A percentile compares a stretch with the other conserved stretches of the same genome.
Conservation (phyloP, 1,140 invertebrate species). For the Galleria mellonella region DNA sequence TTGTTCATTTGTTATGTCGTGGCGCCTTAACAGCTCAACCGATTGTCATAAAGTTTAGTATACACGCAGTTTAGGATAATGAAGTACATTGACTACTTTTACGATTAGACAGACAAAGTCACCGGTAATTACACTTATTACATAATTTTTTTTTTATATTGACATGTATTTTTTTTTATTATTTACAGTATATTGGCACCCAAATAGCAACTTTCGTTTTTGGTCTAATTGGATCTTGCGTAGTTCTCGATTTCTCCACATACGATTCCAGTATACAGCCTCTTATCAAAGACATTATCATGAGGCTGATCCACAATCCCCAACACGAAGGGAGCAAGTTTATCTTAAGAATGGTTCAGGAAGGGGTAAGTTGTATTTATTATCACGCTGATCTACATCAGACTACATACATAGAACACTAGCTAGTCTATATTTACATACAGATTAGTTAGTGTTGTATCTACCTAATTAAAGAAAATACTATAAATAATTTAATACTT, state of each 20-base stretch:
- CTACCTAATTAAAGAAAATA: no score
- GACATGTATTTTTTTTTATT: conserved; percentile 1
- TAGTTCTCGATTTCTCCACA: conserved; percentile 86
- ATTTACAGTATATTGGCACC: conserved; percentile 80
- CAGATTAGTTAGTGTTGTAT: no score
- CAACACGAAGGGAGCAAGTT: conserved; percentile 77
- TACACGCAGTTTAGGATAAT: no score
- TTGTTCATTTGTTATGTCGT: no score
- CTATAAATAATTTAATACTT: no score
- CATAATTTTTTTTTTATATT: background rate
- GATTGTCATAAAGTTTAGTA: no score
- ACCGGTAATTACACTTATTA: background rate
- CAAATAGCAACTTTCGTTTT: conserved; percentile 82
- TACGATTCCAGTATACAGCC: conserved; percentile 86
- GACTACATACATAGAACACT: no score
- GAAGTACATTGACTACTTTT: no score
- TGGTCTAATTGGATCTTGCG: conserved; percentile 83
- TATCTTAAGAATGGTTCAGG: conserved; percentile 86
- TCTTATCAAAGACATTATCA: conserved; percentile 80
- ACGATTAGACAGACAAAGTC: no score
- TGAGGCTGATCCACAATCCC: conserved; percentile 82
- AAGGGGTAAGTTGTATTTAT: conserved; percentile 79
- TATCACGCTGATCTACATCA: no score
- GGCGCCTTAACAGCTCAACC: no score
- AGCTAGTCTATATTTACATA: no score